phyloP scores from a whole-genome alignment of 2,888 invertebrate species.

The Automeris io region DNA sequence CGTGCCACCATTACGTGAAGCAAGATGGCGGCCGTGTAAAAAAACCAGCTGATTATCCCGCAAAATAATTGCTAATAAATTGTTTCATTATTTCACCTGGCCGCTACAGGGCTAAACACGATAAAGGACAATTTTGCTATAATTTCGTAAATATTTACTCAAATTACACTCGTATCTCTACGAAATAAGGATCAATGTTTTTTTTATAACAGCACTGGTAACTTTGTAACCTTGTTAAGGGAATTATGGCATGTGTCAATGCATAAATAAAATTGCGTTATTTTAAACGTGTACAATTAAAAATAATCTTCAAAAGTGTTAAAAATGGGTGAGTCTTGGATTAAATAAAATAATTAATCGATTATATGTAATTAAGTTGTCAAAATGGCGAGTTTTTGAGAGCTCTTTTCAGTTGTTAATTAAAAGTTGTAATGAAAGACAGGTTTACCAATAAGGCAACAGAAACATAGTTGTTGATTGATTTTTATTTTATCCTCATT shows the following conservation, averaged over 20 bases:
- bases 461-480: neutral
- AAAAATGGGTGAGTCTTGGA: neutral
- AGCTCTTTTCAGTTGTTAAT: neutral
- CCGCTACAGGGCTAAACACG: conserved; percentile 16
- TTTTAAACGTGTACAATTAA: conserved; percentile 4
- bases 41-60: conserved; percentile 42
- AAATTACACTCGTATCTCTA: conserved; percentile 3
- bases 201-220: neutral
- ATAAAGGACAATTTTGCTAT: conserved; percentile 1
- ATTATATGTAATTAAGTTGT: conserved; percentile 7
- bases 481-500: too few relatives aligned
- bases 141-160: neutral
- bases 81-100: conserved; percentile 59
- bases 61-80: conserved; percentile 53
- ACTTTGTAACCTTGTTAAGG: conserved; percentile 9
- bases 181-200: conserved; percentile 4
- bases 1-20: conserved; percentile 35
- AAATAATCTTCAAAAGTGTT: neutral
- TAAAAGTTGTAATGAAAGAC: conserved; percentile 3
- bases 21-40: conserved; percentile 53
- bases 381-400: conserved; percentile 5
- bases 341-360: neutral
- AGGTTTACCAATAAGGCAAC: neutral
- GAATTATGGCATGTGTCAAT: conserved; percentile 13
- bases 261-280: conserved; percentile 11